These are phyloP conservation scores for Micronycteris hirsuta DNA, from an alignment of 2,113 vertebrate genomes.

Conservation along the genomic window DNA sequence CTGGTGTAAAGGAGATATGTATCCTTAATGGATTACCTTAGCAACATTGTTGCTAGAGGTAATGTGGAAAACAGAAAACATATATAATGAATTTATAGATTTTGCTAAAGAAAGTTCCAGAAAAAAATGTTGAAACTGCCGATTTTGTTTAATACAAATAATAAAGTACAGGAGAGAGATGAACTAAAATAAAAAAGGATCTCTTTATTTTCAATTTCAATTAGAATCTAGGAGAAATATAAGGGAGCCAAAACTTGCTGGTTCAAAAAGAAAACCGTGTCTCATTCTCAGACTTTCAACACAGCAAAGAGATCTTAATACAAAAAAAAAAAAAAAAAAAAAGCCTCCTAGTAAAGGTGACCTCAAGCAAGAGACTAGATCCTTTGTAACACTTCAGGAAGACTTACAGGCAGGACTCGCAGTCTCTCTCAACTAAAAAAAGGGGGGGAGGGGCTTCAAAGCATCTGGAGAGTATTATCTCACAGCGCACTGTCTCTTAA, in stretches of 20 bases:
- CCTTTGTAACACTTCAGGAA: neutral
- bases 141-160: neutral
- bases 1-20: neutral
- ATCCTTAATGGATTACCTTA: neutral
- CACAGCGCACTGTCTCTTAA: neutral
- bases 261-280: slow-evolving; percentile 27
- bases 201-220: neutral
- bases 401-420: neutral
- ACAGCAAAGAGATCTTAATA: neutral
- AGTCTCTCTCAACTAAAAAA: neutral
- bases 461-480: neutral
- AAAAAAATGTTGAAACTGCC: neutral
- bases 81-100: neutral
- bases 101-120: neutral
- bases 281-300: neutral
- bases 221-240: neutral
- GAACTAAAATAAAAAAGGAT: neutral
- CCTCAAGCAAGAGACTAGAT: neutral
- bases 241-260: neutral
- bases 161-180: neutral
- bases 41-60: neutral
- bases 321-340: neutral
- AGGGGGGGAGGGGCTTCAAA: neutral
- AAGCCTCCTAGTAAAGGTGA: neutral
- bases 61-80: slow-evolving; percentile 8